Conservation (phyloP, 2,797 vertebrate genomes). For the Artibeus lituratus region DNA sequence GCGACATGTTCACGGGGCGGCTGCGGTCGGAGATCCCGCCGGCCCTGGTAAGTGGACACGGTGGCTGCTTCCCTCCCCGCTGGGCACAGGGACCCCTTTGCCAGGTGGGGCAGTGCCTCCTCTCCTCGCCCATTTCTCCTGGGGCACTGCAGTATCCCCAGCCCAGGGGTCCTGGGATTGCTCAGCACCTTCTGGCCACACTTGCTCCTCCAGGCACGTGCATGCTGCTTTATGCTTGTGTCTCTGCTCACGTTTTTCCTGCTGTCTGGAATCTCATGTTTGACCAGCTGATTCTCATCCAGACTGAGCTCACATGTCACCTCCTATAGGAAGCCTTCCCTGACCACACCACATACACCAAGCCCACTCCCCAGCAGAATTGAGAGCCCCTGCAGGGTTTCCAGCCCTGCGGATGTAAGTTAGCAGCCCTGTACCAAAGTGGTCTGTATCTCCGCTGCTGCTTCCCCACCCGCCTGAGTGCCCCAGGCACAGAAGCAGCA, state of each 20-base stretch:
- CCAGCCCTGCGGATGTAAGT: neutral
- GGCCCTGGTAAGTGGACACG: slow-evolving; percentile 88
- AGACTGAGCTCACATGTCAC: neutral
- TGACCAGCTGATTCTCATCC: neutral
- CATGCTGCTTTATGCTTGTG: neutral
- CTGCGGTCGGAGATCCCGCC: slow-evolving; percentile 96
- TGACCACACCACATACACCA: accelerated
- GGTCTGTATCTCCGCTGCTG: neutral
- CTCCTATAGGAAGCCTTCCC: neutral
- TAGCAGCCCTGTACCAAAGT: neutral
- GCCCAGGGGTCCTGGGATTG: neutral
- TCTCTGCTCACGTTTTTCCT: neutral
- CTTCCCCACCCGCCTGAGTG: neutral
- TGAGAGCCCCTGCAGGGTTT: neutral
- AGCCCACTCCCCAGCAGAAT: neutral
- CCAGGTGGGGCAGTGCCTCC: neutral
- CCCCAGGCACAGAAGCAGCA: neutral
- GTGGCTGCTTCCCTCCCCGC: accelerated
- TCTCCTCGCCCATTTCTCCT: neutral
- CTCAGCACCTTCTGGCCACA: neutral
- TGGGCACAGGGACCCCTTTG: neutral
- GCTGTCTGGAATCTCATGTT: neutral
- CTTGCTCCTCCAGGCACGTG: neutral
- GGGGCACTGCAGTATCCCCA: neutral
- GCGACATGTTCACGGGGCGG: slow-evolving; percentile 98